Conservation (phyloP, 2,113 vertebrate genomes). For the Acrocephalus arundinaceus region DNA sequence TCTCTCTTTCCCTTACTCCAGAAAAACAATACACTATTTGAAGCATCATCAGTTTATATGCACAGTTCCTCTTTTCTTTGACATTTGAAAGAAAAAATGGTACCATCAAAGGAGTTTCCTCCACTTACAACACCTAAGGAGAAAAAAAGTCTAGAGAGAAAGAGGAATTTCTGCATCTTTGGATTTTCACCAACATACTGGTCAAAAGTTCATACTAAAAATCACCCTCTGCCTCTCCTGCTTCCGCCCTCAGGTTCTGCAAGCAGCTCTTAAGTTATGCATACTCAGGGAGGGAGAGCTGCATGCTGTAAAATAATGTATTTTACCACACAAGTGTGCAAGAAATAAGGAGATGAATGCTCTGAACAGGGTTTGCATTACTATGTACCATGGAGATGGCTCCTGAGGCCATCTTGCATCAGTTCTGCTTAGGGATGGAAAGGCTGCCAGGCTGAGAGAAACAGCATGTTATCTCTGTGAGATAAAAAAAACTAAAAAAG, state of each 20-base stretch:
- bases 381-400: background rate
- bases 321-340: background rate
- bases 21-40: background rate
- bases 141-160: background rate
- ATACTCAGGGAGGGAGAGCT: background rate
- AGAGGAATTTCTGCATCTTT: background rate
- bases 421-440: background rate
- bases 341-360: background rate
- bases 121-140: background rate
- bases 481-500: background rate
- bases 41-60: background rate
- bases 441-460: background rate
- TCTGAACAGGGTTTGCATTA: background rate
- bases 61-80: background rate
- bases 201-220: background rate
- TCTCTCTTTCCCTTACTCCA: background rate
- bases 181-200: background rate
- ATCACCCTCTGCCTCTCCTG: background rate
- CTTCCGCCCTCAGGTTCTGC: background rate
- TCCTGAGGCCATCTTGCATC: background rate
- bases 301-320: background rate
- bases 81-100: background rate
- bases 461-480: background rate
- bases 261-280: background rate
- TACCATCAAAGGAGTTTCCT: background rate